Evolutionary conservation across 2,113 vertebrate species (phyloP), one percentile per base, ranked within the genome.

Genomic region (Terrapene triunguis): DNA sequence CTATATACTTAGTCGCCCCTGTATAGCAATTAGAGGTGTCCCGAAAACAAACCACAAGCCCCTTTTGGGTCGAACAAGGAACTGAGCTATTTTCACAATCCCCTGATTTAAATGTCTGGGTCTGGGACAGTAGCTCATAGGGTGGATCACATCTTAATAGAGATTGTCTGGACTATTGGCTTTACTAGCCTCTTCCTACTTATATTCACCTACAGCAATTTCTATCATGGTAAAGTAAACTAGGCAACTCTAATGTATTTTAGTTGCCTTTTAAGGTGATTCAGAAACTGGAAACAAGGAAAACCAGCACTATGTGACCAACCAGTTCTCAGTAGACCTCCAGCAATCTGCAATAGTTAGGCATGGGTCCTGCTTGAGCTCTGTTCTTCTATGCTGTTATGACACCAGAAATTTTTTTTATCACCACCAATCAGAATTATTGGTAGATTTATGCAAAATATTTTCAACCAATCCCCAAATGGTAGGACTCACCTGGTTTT

Each of bases 261-360:
- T 82, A 83, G 44, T 87, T 87, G 62, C 2, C 3, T 80, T 57
- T 44, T 76, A 51, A 65, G 32, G 7, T 65, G 29, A 65, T 6
- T 47, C 7, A 55, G 78, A 82, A 79, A 2, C 0, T 55, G 22
- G 25, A 29, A 85, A 25, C 8, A 74, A 53, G 55, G 25, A 83
- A 10, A 9, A 47, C 35, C 44, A 55, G 6, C 0, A 0, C 6
- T 78, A 44, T 17, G 22, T 83, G 21, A 44, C 29, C 78, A 1
- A 62, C 6, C 25, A 50, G 5, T 86, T 80, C 57, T 62, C 21
- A 78, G 10, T 8, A 55, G 48, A 21, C 10, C 82, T 81, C 57
- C 14, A 83, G 6, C 5, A 4, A 3, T 55, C 9, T 88, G 69
- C 51, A 42, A 74, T 22, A 24, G 10, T 74, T 74, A 42, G 19